These are phyloP conservation scores for Arremon aurantiirostris DNA, from an alignment of 2,797 vertebrate species.

Conservation along the genomic window DNA sequence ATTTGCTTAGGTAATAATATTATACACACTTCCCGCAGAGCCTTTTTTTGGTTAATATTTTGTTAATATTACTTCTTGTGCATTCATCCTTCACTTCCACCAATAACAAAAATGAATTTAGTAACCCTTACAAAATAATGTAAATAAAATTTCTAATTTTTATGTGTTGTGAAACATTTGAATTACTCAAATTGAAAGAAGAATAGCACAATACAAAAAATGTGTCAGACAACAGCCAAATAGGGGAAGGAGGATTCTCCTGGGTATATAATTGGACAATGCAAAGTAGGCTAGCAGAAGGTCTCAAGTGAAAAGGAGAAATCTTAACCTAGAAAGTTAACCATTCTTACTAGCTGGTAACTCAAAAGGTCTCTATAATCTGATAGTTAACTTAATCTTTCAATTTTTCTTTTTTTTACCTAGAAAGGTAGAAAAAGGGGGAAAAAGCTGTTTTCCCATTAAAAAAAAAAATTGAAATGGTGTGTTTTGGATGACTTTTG, in stretches of 20 bases:
- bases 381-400: neutral
- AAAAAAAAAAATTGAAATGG: neutral
- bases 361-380: neutral
- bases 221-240: neutral
- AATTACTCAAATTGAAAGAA: neutral
- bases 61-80: neutral
- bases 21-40: neutral
- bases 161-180: neutral
- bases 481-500: neutral
- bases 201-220: neutral
- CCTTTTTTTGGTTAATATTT: neutral
- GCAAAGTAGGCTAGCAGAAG: neutral
- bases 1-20: neutral
- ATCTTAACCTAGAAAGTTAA: neutral
- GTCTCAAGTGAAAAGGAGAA: neutral
- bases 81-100: neutral
- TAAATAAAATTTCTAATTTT: neutral
- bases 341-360: neutral
- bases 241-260: neutral
- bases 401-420: neutral
- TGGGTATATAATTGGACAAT: neutral
- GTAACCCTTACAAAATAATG: neutral
- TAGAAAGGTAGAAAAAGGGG: neutral
- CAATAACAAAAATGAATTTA: neutral
- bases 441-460: neutral